A percentile compares a stretch with the other conserved stretches of the same genome.
Conservation (phyloP, 2,113 vertebrate species). For the Mungos mungo region DNA sequence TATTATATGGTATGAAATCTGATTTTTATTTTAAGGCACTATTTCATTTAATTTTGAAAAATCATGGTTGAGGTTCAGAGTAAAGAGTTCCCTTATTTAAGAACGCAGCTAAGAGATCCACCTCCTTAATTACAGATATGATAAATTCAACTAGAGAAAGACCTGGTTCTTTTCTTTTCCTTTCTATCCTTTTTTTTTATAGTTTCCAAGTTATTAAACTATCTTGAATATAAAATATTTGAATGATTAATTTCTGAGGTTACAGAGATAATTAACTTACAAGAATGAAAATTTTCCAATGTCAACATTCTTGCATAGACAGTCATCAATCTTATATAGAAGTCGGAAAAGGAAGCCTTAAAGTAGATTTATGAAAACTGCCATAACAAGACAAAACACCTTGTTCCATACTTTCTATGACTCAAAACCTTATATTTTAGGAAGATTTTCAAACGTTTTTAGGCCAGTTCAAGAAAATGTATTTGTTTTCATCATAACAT, state of each 20-base stretch:
- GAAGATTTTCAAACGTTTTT: neutral
- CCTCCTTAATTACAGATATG: neutral
- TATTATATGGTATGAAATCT: neutral
- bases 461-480: neutral
- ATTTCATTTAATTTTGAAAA: neutral
- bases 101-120: neutral
- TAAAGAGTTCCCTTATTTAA: neutral
- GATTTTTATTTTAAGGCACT: conserved; percentile 19
- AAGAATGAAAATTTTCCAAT: neutral
- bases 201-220: neutral
- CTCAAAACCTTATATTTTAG: neutral
- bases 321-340: neutral
- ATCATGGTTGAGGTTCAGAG: neutral
- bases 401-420: neutral
- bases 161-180: neutral
- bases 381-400: neutral
- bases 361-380: neutral
- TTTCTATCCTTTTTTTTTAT: neutral
- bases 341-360: neutral
- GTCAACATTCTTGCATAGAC: neutral
- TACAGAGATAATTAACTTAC: neutral
- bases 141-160: neutral
- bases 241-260: neutral
- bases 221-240: neutral
- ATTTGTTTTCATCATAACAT: neutral